Evolutionary conservation across 1,140 invertebrate species (phyloP).

Genomic region (Bombus picipes): DNA sequence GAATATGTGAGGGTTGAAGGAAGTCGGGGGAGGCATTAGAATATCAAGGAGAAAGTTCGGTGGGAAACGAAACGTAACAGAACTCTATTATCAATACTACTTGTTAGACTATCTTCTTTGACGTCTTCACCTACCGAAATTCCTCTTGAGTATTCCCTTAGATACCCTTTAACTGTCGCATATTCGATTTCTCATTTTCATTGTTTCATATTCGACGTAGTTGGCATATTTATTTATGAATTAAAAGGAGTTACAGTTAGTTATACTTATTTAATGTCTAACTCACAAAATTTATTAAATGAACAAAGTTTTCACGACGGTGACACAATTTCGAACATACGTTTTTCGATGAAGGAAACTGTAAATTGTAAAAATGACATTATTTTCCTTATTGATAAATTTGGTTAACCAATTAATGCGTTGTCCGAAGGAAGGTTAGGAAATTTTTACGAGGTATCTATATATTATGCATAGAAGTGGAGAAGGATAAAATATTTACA

Average conservation of each 20-base stretch:
- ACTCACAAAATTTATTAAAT: too few relatives aligned
- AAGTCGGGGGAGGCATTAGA: conserved; percentile 17
- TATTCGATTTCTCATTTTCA: not conserved
- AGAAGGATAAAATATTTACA: too few relatives aligned
- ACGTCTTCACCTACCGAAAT: not conserved
- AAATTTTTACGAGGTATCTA: too few relatives aligned
- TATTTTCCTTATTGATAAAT: too few relatives aligned
- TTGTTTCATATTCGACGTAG: not conserved
- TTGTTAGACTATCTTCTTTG: conserved; percentile 25
- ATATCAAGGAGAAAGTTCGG: conserved; percentile 30
- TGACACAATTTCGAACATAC: too few relatives aligned
- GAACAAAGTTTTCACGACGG: not conserved
- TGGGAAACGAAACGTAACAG: conserved; percentile 35
- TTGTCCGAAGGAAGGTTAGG: too few relatives aligned
- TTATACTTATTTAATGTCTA: not conserved
- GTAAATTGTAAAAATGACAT: too few relatives aligned
- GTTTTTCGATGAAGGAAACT: too few relatives aligned
- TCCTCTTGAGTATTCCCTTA: not conserved
- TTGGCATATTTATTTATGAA: not conserved
- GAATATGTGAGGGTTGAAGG: conserved; percentile 18
- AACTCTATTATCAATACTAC: conserved; percentile 33
- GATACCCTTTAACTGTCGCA: not conserved
- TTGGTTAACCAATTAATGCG: too few relatives aligned
- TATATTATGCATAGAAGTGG: too few relatives aligned
- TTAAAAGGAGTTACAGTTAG: not conserved